Evolutionary conservation across 2,888 invertebrate genomes (phyloP), one percentile per base, ranked within the genome.

Genomic region (Toxonevra muliebris): DNA sequence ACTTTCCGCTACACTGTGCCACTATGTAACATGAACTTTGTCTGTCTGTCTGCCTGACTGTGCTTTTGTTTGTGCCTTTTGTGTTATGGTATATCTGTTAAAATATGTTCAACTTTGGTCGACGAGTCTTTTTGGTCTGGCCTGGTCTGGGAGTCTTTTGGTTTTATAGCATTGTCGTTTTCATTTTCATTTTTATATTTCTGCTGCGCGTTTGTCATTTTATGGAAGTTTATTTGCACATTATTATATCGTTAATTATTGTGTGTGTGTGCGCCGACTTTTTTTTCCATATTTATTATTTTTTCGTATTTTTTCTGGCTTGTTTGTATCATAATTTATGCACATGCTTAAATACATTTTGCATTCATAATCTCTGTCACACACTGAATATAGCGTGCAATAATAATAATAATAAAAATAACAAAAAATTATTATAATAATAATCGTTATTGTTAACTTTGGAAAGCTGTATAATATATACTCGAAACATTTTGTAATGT

Each of bases 241-340:
- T 74, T 74, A 74, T 74, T 74, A 71, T 72, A 70, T 73, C 74
- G 72, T 74, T 74, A 74, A 73, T 74, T 74, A 73, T 73, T 43
- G 15, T 60, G 19, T 61, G 41, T 53, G 9, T 66, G 43, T 66
- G 48, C 17, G 17, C 55, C 54, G 19, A 9, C 30, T 20, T 48
- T 57, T 58, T 53, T 59, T 53, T 60, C 54, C 50, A 53, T 59
- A 53, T 52, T 65, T 48, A 58, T 65, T 58, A 45, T 52, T 8
- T 19, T 58, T 48, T 40, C 61, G 57, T 50, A n/a, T 17, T 50
- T 62, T 50, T 61, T 15, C 15, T 7, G 30, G 12, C 58, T 53
- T 40, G n/a, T 48, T 61, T 66, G 68, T 63, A 68, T 58, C 69
- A 63, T 74, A 73, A 74, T 74, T 74, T 74, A 73, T 74, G 73